These are phyloP conservation scores for Ennomos quercinarius DNA, from an alignment of 2,888 invertebrate species.

Conservation along the genomic window DNA sequence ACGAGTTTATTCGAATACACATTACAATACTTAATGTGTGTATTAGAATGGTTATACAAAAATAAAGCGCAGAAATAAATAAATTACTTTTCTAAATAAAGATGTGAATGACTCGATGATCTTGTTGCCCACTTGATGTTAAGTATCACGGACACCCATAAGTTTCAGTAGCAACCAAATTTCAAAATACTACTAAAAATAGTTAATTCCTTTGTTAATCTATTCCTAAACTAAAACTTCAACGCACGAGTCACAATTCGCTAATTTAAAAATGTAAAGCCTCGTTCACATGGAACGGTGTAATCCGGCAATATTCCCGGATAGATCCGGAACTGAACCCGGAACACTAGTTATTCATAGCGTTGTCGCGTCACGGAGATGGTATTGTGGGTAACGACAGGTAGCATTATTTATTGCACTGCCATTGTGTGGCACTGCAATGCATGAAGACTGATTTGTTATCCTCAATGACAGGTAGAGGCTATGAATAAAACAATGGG, in stretches of 20 bases:
- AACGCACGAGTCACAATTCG: slow-evolving; percentile 23
- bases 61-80: no score
- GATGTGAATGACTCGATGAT: no score
- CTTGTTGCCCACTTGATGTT: no score
- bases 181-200: no score
- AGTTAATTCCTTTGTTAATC: no score
- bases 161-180: no score
- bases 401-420: slow-evolving; percentile 44
- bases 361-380: slow-evolving; percentile 42
- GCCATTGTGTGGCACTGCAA: slow-evolving; percentile 34
- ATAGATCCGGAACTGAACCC: slow-evolving; percentile 17
- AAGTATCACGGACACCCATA: no score
- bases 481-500: slow-evolving; percentile 36
- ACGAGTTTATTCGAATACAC: no score
- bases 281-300: slow-evolving; percentile 18
- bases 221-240: slow-evolving; percentile 1
- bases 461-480: slow-evolving; percentile 34
- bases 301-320: slow-evolving; percentile 28
- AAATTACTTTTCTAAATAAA: no score
- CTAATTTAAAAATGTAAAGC: slow-evolving; percentile 28
- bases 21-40: no score
- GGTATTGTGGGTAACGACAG: slow-evolving; percentile 46
- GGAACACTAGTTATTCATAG: slow-evolving; percentile 44
- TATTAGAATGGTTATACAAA: no score
- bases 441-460: slow-evolving; percentile 39